A percentile compares a stretch with the other conserved stretches of the same genome.
These are phyloP conservation scores for Trematocara stigmaticum DNA, from an alignment of 2,113 vertebrate species.

Conservation along the genomic window DNA sequence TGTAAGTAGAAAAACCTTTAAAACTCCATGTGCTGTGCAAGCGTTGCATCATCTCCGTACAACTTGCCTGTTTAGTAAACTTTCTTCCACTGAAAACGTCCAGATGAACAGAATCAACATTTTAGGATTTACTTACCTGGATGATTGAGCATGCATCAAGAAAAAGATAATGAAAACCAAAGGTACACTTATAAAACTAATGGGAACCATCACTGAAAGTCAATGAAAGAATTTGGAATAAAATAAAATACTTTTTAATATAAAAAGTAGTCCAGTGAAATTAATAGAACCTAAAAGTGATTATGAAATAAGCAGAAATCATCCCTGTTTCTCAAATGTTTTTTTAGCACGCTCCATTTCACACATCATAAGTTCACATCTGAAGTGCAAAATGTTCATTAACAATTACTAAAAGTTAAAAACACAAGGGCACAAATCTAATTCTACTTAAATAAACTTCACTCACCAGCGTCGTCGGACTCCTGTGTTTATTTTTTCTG, in stretches of 20 bases:
- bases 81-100: neutral
- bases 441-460: neutral
- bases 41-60: rapidly evolving
- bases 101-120: rapidly evolving
- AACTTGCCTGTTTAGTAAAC: neutral
- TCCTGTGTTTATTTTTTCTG: neutral
- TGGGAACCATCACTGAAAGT: neutral
- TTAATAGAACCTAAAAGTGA: neutral
- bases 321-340: rapidly evolving
- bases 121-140: neutral
- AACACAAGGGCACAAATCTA: neutral
- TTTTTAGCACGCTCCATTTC: rapidly evolving
- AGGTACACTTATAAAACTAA: neutral
- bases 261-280: neutral
- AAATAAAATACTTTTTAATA: neutral
- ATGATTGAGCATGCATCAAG: rapidly evolving
- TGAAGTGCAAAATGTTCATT: neutral
- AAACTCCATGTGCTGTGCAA: neutral
- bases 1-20: neutral
- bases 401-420: neutral
- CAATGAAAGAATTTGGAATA: neutral
- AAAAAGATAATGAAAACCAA: neutral
- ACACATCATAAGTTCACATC: neutral
- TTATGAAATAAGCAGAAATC: neutral
- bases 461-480: rapidly evolving